Conservation (phyloP, 2,888 invertebrate genomes). For the Parnassius glacialis region DNA sequence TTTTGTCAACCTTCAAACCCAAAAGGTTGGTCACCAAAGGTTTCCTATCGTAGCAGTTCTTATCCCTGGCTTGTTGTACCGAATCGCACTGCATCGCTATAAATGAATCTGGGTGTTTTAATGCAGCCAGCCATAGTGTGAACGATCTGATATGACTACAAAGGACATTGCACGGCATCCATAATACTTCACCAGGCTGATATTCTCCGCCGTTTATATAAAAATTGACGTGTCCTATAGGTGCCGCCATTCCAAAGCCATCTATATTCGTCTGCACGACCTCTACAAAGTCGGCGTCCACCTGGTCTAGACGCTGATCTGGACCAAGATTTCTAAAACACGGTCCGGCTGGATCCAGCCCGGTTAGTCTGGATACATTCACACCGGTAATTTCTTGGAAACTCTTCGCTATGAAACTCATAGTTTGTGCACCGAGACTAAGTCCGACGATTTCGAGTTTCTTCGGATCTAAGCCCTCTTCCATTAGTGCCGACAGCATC, state of each 20-base stretch:
- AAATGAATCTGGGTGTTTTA: slow-evolving; percentile 37
- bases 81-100: slow-evolving; percentile 43
- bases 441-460: slow-evolving; percentile 54
- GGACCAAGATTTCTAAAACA: slow-evolving; percentile 60
- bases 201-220: slow-evolving; percentile 67
- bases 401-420: slow-evolving; percentile 59
- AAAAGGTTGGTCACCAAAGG: slow-evolving; percentile 40
- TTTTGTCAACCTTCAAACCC: slow-evolving; percentile 38
- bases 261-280: slow-evolving; percentile 59
- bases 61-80: slow-evolving; percentile 42
- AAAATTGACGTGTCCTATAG: slow-evolving; percentile 60
- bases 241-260: slow-evolving; percentile 59
- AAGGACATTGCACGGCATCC: slow-evolving; percentile 36
- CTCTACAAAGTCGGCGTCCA: slow-evolving; percentile 63
- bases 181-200: slow-evolving; percentile 40
- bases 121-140: slow-evolving; percentile 38
- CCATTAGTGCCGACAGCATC: slow-evolving; percentile 52
- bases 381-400: slow-evolving; percentile 48
- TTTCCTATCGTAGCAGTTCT: slow-evolving; percentile 36
- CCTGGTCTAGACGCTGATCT: slow-evolving; percentile 51
- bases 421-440: slow-evolving; percentile 60
- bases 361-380: slow-evolving; percentile 52
- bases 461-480: slow-evolving; percentile 53
- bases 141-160: slow-evolving; percentile 41
- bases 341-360: slow-evolving; percentile 59